These are phyloP conservation scores for Nematolebias whitei DNA, from an alignment of 2,113 vertebrate genomes.

Conservation along the genomic window DNA sequence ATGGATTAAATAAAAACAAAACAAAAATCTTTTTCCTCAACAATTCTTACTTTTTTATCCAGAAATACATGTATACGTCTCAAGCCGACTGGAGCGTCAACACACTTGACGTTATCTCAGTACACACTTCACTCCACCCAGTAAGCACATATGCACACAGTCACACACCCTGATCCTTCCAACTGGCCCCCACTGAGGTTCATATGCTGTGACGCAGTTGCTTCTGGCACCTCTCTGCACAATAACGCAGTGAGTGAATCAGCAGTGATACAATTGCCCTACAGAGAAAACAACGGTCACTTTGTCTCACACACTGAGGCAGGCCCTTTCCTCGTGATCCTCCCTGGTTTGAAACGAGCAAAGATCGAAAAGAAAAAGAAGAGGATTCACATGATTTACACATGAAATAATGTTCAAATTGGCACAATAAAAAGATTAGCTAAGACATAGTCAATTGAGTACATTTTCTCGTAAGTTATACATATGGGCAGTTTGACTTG, in stretches of 20 bases:
- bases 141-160: slow-evolving; percentile 23
- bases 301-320: slow-evolving; percentile 18
- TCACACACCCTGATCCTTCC: neutral
- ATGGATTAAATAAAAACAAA: too few relatives aligned
- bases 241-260: slow-evolving; percentile 55
- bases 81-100: slow-evolving; percentile 13
- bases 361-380: neutral
- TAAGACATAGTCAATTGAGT: neutral
- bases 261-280: slow-evolving; percentile 38
- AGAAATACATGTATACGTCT: neutral
- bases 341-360: slow-evolving; percentile 15
- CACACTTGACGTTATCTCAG: slow-evolving; percentile 7
- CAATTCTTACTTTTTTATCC: too few relatives aligned
- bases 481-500: neutral
- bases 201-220: slow-evolving; percentile 16
- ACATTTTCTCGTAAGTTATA: slow-evolving; percentile 6
- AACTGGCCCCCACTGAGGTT: slow-evolving; percentile 20
- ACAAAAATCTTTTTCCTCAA: too few relatives aligned
- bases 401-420: neutral
- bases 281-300: slow-evolving; percentile 48
- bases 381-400: slow-evolving; percentile 1
- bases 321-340: slow-evolving; percentile 27
- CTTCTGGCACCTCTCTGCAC: slow-evolving; percentile 33
- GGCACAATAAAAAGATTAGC: neutral
- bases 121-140: neutral